A percentile compares a stretch with the other conserved stretches of the same genome.
Evolutionary conservation across 2,797 vertebrate species (phyloP).

Genomic region (Pempheris klunzingeri): DNA sequence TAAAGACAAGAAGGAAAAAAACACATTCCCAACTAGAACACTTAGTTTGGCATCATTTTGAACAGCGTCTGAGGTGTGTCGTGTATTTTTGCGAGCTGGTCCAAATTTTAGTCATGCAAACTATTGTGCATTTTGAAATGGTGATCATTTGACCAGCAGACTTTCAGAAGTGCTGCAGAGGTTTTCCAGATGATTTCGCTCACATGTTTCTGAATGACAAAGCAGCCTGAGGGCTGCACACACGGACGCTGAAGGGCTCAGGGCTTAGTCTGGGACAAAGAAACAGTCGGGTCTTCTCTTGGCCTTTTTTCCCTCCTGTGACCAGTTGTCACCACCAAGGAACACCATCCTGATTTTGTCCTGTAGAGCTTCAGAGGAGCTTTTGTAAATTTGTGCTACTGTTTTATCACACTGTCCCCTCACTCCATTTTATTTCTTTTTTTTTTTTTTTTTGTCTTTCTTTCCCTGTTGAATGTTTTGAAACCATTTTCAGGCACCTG

Average conservation of each 20-base stretch:
- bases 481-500: conserved; percentile 12
- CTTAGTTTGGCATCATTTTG: not conserved
- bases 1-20: not conserved
- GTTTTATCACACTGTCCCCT: conserved; percentile 13
- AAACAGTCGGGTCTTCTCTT: conserved; percentile 5
- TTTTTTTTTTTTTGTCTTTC: not conserved
- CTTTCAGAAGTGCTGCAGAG: not conserved
- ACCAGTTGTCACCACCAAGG: not conserved
- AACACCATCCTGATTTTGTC: conserved; percentile 17
- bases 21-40: conserved; percentile 1
- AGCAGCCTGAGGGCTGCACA: not conserved
- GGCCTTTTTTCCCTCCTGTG: conserved; percentile 22
- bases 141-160: not conserved
- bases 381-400: conserved; percentile 55
- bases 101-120: not conserved
- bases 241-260: conserved; percentile 13
- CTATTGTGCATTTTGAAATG: not conserved
- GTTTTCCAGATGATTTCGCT: not conserved
- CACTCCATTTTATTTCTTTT: conserved; percentile 16
- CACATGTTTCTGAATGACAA: not conserved
- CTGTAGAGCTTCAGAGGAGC: conserved; percentile 41
- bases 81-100: not conserved
- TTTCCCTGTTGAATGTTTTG: not conserved
- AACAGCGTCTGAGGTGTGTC: not conserved
- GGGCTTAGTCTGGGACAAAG: conserved; percentile 40